A percentile compares a stretch with the other conserved stretches of the same genome.
Conservation (phyloP, 1,140 invertebrate species). For the Condylostylus longicornis region DNA sequence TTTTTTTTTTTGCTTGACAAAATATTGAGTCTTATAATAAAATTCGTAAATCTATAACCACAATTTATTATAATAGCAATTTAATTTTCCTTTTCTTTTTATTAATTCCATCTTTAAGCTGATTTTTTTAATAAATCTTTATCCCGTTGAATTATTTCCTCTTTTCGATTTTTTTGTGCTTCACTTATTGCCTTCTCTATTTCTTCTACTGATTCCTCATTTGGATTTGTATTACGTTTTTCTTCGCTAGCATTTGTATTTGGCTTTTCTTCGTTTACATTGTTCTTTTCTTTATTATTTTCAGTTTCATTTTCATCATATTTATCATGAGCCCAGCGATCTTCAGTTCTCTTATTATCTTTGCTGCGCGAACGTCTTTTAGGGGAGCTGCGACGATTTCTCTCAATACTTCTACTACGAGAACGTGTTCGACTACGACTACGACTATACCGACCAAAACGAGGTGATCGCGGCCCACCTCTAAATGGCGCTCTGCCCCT, state of each 20-base stretch:
- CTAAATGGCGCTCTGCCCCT: constrained; percentile 14
- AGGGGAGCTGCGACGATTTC: neutral
- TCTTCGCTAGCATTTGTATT: neutral
- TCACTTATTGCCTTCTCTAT: constrained; percentile 37
- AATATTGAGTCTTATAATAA: too few relatives aligned
- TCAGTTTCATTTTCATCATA: constrained; percentile 2
- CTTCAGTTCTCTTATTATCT: constrained; percentile 13
- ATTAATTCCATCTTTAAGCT: too few relatives aligned
- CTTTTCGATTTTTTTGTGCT: constrained; percentile 36
- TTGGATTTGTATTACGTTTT: neutral
- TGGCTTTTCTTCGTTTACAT: neutral
- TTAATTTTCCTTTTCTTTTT: too few relatives aligned
- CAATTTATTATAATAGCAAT: too few relatives aligned
- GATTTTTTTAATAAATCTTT: constrained; percentile 31
- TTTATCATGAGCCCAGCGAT: constrained; percentile 8
- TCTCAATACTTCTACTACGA: constrained; percentile 2
- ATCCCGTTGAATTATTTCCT: constrained; percentile 34
- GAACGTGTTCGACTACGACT: constrained; percentile 4
- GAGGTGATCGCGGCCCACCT: constrained; percentile 14
- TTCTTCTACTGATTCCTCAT: constrained; percentile 28
- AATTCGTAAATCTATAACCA: too few relatives aligned
- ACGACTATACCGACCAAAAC: constrained; percentile 6
- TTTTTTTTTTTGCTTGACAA: too few relatives aligned
- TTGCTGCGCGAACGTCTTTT: neutral
- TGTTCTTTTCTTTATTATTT: neutral